A percentile compares a stretch with the other conserved stretches of the same genome.
Evolutionary conservation across 2,888 invertebrate genomes (phyloP).

Genomic region (Cremastinae sp.): DNA sequence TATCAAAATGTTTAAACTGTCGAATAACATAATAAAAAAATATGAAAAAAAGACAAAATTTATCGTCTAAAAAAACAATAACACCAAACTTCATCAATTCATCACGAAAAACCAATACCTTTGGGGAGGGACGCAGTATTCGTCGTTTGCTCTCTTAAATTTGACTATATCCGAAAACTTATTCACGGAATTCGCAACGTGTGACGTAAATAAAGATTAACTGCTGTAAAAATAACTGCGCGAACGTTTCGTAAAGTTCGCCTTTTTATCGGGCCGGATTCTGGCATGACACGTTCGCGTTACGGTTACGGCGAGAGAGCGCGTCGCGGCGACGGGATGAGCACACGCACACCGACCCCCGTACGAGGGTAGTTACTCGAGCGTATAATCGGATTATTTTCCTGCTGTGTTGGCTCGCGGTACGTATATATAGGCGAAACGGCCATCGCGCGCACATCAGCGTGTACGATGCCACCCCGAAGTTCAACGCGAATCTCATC

Average conservation of each 20-base stretch:
- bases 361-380: constrained; percentile 52
- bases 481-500: constrained; percentile 42
- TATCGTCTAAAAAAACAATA: too few relatives aligned
- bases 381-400: constrained; percentile 69
- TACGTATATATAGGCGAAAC: constrained; percentile 37
- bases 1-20: too few relatives aligned
- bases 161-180: background rate
- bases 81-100: too few relatives aligned
- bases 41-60: too few relatives aligned
- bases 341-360: constrained; percentile 19
- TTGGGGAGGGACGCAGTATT: too few relatives aligned
- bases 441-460: too few relatives aligned
- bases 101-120: too few relatives aligned
- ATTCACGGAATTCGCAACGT: too few relatives aligned
- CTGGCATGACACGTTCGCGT: constrained; percentile 28
- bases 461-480: constrained; percentile 55
- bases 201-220: too few relatives aligned
- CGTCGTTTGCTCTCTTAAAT: too few relatives aligned
- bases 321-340: constrained; percentile 41
- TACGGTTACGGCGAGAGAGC: constrained; percentile 37
- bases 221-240: background rate
- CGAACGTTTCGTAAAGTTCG: background rate
- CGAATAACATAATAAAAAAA: too few relatives aligned
- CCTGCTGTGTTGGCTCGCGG: constrained; percentile 57
- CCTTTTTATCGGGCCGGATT: constrained; percentile 19